Evolutionary conservation across 2,113 vertebrate species (phyloP).

Genomic region (Cromileptes altivelis): DNA sequence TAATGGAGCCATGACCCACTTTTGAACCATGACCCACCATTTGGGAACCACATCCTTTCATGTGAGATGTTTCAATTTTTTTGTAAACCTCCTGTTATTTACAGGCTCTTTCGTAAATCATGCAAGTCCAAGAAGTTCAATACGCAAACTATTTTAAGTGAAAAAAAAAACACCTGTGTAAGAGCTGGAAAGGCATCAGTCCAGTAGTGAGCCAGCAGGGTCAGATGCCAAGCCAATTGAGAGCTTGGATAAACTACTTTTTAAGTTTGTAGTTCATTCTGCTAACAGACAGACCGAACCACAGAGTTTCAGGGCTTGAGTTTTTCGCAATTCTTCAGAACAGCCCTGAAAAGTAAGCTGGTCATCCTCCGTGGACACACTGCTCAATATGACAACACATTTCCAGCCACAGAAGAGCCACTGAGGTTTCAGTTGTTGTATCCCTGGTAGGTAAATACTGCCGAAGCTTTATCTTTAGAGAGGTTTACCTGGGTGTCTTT

Average conservation of each 20-base stretch:
- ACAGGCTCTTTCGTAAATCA: not conserved
- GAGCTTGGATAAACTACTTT: conserved; percentile 21
- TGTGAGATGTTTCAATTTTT: too few relatives aligned
- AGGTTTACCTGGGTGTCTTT: not conserved
- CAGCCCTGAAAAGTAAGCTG: not conserved
- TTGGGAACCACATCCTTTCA: not conserved
- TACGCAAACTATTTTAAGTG: not conserved
- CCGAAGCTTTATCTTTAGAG: not conserved
- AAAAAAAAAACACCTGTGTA: conserved; percentile 11
- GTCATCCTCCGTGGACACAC: not conserved
- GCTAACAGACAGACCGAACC: conserved; percentile 8
- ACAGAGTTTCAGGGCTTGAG: conserved; percentile 7
- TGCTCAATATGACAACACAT: not conserved
- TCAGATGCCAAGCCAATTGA: conserved; percentile 27
- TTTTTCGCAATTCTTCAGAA: conserved; percentile 2
- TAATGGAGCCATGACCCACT: too few relatives aligned
- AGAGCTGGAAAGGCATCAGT: conserved; percentile 28
- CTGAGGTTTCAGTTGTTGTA: conserved; percentile 1
- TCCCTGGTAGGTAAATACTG: too few relatives aligned
- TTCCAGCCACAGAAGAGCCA: not conserved
- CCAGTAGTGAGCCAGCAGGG: conserved; percentile 18
- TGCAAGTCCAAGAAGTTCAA: not conserved
- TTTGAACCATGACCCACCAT: too few relatives aligned
- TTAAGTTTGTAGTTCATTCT: conserved; percentile 39
- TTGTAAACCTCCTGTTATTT: not conserved